Conservation (phyloP, 2,888 invertebrate genomes). For the Drosophila histrio region DNA sequence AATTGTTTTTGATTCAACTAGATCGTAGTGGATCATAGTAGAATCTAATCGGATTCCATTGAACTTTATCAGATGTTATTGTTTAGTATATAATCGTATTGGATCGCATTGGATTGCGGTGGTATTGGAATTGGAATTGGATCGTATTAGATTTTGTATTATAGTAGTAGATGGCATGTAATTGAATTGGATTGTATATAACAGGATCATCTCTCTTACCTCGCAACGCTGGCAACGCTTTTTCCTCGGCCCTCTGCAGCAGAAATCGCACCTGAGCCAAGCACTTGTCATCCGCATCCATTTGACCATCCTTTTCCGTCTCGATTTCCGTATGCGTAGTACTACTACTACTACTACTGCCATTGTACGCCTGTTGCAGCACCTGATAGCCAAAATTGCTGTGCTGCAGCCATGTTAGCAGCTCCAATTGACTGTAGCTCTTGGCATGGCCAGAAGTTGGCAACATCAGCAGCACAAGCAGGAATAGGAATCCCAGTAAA, state of each 20-base stretch:
- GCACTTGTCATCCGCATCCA: conserved; percentile 43
- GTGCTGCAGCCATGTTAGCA: conserved; percentile 61
- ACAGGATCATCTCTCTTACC: conserved; percentile 51
- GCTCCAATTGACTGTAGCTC: conserved; percentile 37
- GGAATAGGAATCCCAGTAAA: neutral
- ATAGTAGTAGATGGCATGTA: no score
- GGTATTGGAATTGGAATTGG: no score
- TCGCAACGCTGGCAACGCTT: conserved; percentile 47
- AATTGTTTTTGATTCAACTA: no score
- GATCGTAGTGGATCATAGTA: no score
- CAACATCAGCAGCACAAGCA: neutral
- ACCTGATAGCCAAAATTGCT: conserved; percentile 70
- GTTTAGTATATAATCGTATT: neutral
- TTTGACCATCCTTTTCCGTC: no score
- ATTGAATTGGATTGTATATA: no score
- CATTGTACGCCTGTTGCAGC: conserved; percentile 38
- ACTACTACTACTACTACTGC: neutral
- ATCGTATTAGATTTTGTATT: no score
- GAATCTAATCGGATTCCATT: no score
- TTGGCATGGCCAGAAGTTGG: neutral
- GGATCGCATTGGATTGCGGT: neutral
- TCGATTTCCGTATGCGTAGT: neutral
- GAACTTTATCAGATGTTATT: no score
- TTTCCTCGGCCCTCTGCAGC: conserved; percentile 44
- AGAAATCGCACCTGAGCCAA: conserved; percentile 41